Evolutionary conservation across 1,140 invertebrate species (phyloP), one percentile per base, ranked within the genome.

Genomic region (Aleiodes sp.): DNA sequence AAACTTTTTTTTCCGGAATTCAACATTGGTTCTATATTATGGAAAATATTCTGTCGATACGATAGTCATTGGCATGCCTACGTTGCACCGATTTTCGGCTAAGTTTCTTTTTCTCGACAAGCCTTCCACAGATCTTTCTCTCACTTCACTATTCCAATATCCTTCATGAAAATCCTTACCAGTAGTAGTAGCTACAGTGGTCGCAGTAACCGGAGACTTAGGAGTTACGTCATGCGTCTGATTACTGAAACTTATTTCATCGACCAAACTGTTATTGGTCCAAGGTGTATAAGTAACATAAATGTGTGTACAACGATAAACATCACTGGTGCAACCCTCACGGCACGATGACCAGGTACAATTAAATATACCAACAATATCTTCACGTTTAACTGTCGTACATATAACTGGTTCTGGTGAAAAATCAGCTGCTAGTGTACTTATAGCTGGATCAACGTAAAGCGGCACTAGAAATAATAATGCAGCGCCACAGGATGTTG

Each of bases 381-480:
- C 91, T 76, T 94, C 93, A n/a, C 91, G 87, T 19, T 92, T 84
- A 14, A 91, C 89, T 0, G 93, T 94, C 0, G 92, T 89, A 83
- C 94, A 96, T 43, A 91, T 88, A 4, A 93, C 93, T 6, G 94
- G 94, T 61, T 90, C 85, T 1, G 92, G 89, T 39, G 92, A 90
- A 81, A 96, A 96, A 82, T 96, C 93, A 43, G 94, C 93, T 2
- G 92, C 91, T 60, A 96, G 84, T 3, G 94, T 95, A 75, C 94
- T 94, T 70, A 96, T 91, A n/a, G 94, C 94, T 26, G 94, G 94
- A 84, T 96, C 93, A 39, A 95, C 93, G 84, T 96, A 94, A n/a
- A 96, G 88, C 43, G 94, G 94, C 43, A 96, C 93, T 43, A 96
- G 88, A 85, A 96, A 96, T 33, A 96, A 88, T 28, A 96, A 87